Evolutionary conservation across 2,888 invertebrate genomes (phyloP).

Genomic region (Periphyllus acericola): DNA sequence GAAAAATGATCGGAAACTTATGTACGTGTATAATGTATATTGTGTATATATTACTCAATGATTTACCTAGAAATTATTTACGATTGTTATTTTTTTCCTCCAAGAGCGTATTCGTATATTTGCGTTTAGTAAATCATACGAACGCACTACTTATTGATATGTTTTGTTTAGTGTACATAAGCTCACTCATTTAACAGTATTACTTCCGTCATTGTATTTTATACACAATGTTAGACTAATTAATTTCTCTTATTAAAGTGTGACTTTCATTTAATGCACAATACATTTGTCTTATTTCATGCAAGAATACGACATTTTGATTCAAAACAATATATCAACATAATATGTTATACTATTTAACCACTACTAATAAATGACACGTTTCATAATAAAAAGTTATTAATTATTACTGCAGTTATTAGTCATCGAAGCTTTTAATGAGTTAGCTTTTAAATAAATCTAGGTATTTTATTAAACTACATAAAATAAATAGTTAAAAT

Average conservation of each 20-base stretch:
- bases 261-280: background rate
- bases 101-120: background rate
- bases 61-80: too few species aligned
- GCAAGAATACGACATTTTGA: background rate
- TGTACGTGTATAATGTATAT: too few species aligned
- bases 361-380: background rate
- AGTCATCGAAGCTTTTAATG: background rate
- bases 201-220: slow-evolving; percentile 9
- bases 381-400: background rate
- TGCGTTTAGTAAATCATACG: background rate
- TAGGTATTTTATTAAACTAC: background rate
- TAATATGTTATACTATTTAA: background rate
- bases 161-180: background rate
- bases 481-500: background rate
- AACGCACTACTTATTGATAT: background rate
- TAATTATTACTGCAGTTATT: background rate
- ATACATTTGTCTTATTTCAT: background rate
- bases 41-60: too few species aligned
- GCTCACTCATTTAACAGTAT: background rate
- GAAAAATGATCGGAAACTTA: too few species aligned
- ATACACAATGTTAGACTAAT: background rate
- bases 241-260: slow-evolving; percentile 10
- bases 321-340: background rate
- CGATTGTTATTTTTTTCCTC: too few species aligned
- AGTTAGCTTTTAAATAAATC: background rate